A percentile compares a stretch with the other conserved stretches of the same genome.
Evolutionary conservation across 2,888 invertebrate genomes (phyloP).

Genomic region (Mantis religiosa): DNA sequence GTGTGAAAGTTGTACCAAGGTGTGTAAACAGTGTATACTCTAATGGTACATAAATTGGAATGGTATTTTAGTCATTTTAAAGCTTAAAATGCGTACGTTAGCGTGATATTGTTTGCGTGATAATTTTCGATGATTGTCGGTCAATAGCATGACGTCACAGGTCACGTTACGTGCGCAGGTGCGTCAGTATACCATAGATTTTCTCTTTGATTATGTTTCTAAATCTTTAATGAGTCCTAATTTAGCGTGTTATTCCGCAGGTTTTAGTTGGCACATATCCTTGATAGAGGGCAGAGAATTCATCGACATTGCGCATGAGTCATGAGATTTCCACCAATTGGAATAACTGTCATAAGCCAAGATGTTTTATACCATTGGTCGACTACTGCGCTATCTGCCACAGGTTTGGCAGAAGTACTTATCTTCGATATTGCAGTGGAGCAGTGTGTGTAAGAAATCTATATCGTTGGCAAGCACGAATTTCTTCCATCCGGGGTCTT

Average conservation of each 20-base stretch:
- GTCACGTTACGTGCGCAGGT: slow-evolving; percentile 32
- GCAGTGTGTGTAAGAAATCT: neutral
- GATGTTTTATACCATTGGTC: neutral
- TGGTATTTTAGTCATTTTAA: neutral
- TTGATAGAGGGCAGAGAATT: slow-evolving; percentile 2
- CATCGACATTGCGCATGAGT: neutral
- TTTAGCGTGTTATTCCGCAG: neutral
- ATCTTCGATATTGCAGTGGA: neutral
- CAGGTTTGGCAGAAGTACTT: neutral
- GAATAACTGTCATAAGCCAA: neutral
- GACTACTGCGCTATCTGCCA: neutral
- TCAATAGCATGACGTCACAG: slow-evolving; percentile 33
- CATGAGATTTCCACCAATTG: neutral
- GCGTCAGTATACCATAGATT: slow-evolving; percentile 31
- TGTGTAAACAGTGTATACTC: neutral
- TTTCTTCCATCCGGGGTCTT: slow-evolving; percentile 27
- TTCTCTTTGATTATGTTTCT: slow-evolving; percentile 27
- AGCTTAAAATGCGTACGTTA: slow-evolving; percentile 3
- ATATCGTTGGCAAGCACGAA: slow-evolving; percentile 4
- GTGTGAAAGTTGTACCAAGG: neutral
- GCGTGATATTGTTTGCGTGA: slow-evolving; percentile 16
- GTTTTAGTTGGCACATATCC: neutral
- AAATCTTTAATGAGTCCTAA: slow-evolving; percentile 18
- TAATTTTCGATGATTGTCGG: slow-evolving; percentile 26
- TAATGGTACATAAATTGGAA: neutral